Percentiles rank a stretch among this genome's conserved stretches.
Evolutionary conservation across 1,140 invertebrate species (phyloP).

Genomic region (Drosophila ficusphila): DNA sequence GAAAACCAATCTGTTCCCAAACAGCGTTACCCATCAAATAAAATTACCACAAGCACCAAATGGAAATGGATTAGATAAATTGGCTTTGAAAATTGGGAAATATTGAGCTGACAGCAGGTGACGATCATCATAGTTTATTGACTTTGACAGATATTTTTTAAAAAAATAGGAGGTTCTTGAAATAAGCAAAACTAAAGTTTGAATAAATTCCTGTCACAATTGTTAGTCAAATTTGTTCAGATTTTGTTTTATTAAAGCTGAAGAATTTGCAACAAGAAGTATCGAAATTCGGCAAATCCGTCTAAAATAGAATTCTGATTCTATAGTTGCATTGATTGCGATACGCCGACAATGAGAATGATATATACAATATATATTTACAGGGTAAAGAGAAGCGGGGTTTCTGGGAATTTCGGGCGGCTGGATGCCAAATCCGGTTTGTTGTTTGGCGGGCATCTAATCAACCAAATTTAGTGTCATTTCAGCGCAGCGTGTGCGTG

Average conservation of each 20-base stretch:
- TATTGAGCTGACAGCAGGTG: not conserved
- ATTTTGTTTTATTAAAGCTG: too few relatives aligned
- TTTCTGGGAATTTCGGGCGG: not conserved
- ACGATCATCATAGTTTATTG: not conserved
- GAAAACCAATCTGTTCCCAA: not conserved
- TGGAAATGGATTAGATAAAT: conserved; percentile 9
- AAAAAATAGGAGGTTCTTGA: not conserved
- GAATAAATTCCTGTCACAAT: too few relatives aligned
- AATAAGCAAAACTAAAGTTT: too few relatives aligned
- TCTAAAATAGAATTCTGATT: not conserved
- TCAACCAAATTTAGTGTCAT: conserved; percentile 80
- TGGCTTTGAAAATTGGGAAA: conserved; percentile 5
- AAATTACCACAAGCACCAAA: not conserved
- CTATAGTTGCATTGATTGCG: conserved; percentile 17
- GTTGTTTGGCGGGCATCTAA: conserved; percentile 65
- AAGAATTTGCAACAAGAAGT: not conserved
- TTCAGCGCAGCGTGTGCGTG: conserved; percentile 61
- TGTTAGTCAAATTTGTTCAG: too few relatives aligned
- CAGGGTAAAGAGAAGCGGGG: not conserved
- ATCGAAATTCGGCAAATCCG: not conserved
- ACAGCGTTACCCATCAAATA: conserved; percentile 22
- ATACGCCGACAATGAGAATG: conserved; percentile 3
- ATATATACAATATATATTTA: conserved; percentile 11
- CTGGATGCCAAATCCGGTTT: conserved; percentile 26
- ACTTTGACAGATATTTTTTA: not conserved